Base-by-base conservation (phyloP, 1,140 invertebrate species). In the Camponotus floridanus region DNA sequence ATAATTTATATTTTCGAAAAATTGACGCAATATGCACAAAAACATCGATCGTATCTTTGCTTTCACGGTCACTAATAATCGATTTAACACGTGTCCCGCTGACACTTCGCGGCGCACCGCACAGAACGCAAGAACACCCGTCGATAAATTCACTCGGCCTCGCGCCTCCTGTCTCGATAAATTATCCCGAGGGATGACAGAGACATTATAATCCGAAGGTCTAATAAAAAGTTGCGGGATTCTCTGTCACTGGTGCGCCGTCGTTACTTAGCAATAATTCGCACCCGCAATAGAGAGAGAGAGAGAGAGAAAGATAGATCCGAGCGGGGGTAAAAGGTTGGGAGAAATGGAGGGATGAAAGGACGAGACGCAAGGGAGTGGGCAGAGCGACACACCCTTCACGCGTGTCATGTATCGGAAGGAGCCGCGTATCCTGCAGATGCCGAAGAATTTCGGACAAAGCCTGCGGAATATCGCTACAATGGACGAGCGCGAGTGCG, bases 171-270 rank as follows among this genome's bases (percentile, higher is more conserved):
- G 55, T 61, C 71, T 85, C 90, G 89, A 92, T 92, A 92, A 91
- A 92, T 91, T 90, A 91, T 87, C 71, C 79, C 76, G 57, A 48
- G 78, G 91, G 89, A 92, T 91, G 91, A 92, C 92, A 87, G 83
- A 90, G 91, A 92, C 92, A 86, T 92, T 92, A 91, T 91, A 92
- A 91, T 92, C 91, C 86, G 48, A 83, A 70, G 79, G 48, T 78
- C 73, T 86, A 89, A 92, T 90, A 91, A 91, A 90, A 86, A 91
- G 86, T 81, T 80, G 8, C 42, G 68, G 73, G 62, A 55, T 80
- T 62, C 48, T 61, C 31, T 61, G 67, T 51, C 39, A 65, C 48
- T 59, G 76, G 57, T 64, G 73, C 65, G 51, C 21, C 70, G 64
- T 55, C 85, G 86, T 87, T 89, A 91, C 86, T 89, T 88, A 74